These are phyloP conservation scores for Dicyrtoma fusca DNA, from an alignment of 2,888 invertebrate species.

Conservation along the genomic window DNA sequence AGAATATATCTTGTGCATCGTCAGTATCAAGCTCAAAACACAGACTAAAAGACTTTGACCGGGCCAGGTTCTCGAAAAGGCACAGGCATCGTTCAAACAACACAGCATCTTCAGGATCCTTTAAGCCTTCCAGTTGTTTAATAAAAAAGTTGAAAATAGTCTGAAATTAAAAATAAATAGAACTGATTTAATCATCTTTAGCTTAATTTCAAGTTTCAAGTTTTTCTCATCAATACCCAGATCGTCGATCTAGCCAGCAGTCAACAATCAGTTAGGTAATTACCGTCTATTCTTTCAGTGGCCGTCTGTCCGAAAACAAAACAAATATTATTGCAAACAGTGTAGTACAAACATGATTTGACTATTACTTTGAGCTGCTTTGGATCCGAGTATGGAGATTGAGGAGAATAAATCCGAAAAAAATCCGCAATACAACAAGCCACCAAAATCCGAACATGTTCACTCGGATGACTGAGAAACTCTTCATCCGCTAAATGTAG, in stretches of 20 bases:
- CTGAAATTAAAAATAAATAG: slow-evolving; percentile 60
- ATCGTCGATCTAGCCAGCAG: too few relatives aligned
- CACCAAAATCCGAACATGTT: slow-evolving; percentile 90
- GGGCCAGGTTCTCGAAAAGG: slow-evolving; percentile 92
- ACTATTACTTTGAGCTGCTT: slow-evolving; percentile 85
- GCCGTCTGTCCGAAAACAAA: too few relatives aligned
- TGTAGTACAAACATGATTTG: too few relatives aligned
- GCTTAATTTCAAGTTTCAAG: too few relatives aligned
- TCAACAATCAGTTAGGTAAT: too few relatives aligned
- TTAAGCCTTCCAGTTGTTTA: slow-evolving; percentile 87
- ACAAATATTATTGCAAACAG: too few relatives aligned
- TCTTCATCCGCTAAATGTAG: slow-evolving; percentile 90
- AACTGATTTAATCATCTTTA: too few relatives aligned
- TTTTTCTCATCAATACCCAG: too few relatives aligned
- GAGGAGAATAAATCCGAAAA: slow-evolving; percentile 93
- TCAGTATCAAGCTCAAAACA: slow-evolving; percentile 97
- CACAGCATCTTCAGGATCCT: slow-evolving; percentile 94
- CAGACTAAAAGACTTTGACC: slow-evolving; percentile 98
- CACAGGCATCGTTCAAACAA: slow-evolving; percentile 98
- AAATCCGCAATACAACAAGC: slow-evolving; percentile 98
- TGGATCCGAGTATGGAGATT: slow-evolving; percentile 95
- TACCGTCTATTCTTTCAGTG: too few relatives aligned
- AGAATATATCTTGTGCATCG: slow-evolving; percentile 96
- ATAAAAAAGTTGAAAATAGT: slow-evolving; percentile 93
- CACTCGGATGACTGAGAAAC: slow-evolving; percentile 84